Percentiles rank a stretch among this genome's conserved stretches.
These are phyloP conservation scores for Semotilus atromaculatus DNA, from an alignment of 2,797 vertebrate species.

Conservation along the genomic window DNA sequence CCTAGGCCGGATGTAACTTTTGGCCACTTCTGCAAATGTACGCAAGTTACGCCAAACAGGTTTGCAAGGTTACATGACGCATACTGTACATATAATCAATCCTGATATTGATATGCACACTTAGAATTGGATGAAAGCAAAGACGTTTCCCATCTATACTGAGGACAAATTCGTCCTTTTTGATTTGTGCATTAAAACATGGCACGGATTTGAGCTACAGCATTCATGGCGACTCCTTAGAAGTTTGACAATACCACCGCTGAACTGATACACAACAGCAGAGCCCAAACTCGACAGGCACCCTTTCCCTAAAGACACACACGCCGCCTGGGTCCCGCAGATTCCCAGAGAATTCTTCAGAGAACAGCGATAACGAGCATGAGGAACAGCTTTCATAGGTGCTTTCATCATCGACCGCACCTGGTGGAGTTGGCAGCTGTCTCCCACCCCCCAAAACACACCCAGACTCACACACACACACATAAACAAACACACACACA, in stretches of 20 bases:
- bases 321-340: conserved; percentile 36
- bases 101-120: not conserved
- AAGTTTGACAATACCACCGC: conserved; percentile 21
- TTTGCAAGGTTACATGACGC: not conserved
- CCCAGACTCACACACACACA: not conserved
- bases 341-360: conserved; percentile 58
- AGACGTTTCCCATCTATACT: not conserved
- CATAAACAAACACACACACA: not conserved
- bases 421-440: conserved; percentile 56
- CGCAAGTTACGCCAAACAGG: not conserved
- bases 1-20: not conserved
- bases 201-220: conserved; percentile 13
- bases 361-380: conserved; percentile 57
- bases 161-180: not conserved
- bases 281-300: conserved; percentile 1
- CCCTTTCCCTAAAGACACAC: conserved; percentile 46
- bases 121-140: not conserved
- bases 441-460: not conserved
- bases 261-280: conserved; percentile 29
- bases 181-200: not conserved
- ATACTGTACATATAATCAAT: not conserved
- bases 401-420: conserved; percentile 59
- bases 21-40: not conserved
- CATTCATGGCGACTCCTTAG: not conserved
- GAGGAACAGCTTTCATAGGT: conserved; percentile 55